These are phyloP conservation scores for Tenthredo amoena DNA, from an alignment of 2,888 invertebrate genomes.

Conservation along the genomic window DNA sequence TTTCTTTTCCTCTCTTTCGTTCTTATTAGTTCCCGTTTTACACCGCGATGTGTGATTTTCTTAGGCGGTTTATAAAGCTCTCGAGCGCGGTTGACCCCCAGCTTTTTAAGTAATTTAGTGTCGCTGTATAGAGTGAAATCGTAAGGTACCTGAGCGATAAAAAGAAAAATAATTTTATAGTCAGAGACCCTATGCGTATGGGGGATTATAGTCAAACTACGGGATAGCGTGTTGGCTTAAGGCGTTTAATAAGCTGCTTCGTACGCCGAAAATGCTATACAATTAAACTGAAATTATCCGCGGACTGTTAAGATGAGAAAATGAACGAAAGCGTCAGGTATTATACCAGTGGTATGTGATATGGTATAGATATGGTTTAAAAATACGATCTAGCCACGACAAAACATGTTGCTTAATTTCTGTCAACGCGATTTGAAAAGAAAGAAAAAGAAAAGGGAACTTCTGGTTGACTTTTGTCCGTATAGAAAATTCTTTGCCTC, in stretches of 20 bases:
- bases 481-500: neutral
- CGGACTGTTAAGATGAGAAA: slow-evolving; percentile 46
- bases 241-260: slow-evolving; percentile 69
- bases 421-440: slow-evolving; percentile 2
- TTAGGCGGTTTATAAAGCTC: neutral
- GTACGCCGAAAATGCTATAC: slow-evolving; percentile 69
- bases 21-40: neutral
- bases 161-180: slow-evolving; percentile 24
- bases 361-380: neutral
- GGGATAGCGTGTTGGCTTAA: slow-evolving; percentile 66
- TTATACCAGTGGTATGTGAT: neutral
- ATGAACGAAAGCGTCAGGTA: neutral
- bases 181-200: neutral
- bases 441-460: neutral
- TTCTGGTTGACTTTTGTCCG: neutral
- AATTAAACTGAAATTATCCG: slow-evolving; percentile 67
- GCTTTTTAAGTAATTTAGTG: neutral
- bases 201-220: slow-evolving; percentile 59
- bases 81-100: neutral
- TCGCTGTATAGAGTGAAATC: slow-evolving; percentile 5
- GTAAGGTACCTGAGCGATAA: slow-evolving; percentile 7
- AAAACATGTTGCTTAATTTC: neutral
- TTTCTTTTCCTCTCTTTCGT: neutral
- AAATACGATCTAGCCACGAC: neutral
- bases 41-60: neutral